Percentiles rank a stretch among this genome's conserved stretches.
phyloP scores from a whole-genome alignment of 1,140 invertebrate species.

The Hycleus phaleratus region DNA sequence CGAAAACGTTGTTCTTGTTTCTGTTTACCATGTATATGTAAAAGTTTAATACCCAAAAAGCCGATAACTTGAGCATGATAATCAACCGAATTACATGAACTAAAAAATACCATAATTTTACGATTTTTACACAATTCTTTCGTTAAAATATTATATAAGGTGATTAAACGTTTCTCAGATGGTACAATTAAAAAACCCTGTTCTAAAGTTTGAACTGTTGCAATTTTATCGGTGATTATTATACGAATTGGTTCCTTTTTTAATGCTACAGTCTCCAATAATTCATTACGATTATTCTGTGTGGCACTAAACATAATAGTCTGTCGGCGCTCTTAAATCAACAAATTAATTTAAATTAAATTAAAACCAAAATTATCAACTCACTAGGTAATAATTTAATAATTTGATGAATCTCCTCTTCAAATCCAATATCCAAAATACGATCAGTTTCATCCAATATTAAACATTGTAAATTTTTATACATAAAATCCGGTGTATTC shows the following conservation, averaged over 20 bases:
- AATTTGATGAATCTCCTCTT: conserved; percentile 95
- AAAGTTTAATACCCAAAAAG: conserved; percentile 47
- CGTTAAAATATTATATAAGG: conserved; percentile 95
- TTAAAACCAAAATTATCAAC: conserved; percentile 32
- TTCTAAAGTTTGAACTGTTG: conserved; percentile 88
- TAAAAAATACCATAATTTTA: conserved; percentile 98
- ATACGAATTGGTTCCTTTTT: conserved; percentile 92
- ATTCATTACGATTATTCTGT: conserved; percentile 84
- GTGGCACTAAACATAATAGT: conserved; percentile 98
- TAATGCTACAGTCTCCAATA: conserved; percentile 78
- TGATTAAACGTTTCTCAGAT: conserved; percentile 86
- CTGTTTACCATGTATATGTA: conserved; percentile 75
- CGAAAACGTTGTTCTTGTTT: conserved; percentile 94
- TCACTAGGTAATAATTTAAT: conserved; percentile 88
- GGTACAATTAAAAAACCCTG: conserved; percentile 91
- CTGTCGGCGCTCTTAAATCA: conserved; percentile 72
- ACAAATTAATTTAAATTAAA: background rate
- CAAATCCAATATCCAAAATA: conserved; percentile 96
- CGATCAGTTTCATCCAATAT: conserved; percentile 97
- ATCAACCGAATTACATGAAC: conserved; percentile 95
- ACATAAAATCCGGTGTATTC: conserved; percentile 88
- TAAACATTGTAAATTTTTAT: conserved; percentile 90
- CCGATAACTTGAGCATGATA: conserved; percentile 89
- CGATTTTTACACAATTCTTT: conserved; percentile 88
- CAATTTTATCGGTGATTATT: conserved; percentile 81